Evolutionary conservation across 2,113 vertebrate genomes (phyloP), one percentile per base, ranked within the genome.

Genomic region (Excalfactoria chinensis): DNA sequence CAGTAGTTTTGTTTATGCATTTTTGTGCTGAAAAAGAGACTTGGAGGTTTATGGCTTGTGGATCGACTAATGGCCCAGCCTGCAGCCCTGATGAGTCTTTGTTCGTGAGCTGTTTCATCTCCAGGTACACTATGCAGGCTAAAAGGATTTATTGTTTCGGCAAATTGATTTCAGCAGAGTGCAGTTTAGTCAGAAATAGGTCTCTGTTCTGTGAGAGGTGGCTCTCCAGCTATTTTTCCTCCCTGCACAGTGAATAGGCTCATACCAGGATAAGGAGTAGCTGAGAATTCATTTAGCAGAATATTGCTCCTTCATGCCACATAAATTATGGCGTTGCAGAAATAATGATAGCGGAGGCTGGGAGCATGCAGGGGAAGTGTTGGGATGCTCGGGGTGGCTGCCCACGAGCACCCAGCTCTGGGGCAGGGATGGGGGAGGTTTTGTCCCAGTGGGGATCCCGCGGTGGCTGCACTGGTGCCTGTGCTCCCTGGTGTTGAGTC

Each of bases 231-330:
- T 84, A 30, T 40, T 72, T 86, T 64, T 19, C 9, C 53, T 73
- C 63, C 63, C 34, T 4, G 13, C 0, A 0, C 86, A 77, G 68
- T 32, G 93, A 95, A 17, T 81, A n/a, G 44, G 75, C 91, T 95
- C 86, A 34, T 66, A 82, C 55, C 44, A n/a, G 0, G 1, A 74
- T 53, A 40, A 92, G 60, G 78, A 88, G 91, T 87, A 84, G 85
- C 88, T 93, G 60, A 92, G 89, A 93, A 93, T 84, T 93, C 88
- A 86, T 95, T 95, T 96, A 96, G 94, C 86, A 74, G 89, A 88
- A 59, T 86, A 93, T 95, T 89, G 85, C 72, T 94, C 83, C 86
- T 95, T 85, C 84, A 88, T 79, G 82, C 82, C 93, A 88, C 93
- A 93, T 95, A 91, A 95, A 93, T 93, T 86, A 59, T 0, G 1